A percentile compares a stretch with the other conserved stretches of the same genome.
These are phyloP conservation scores for Melipona beecheii DNA, from an alignment of 2,888 invertebrate genomes.

Conservation along the genomic window DNA sequence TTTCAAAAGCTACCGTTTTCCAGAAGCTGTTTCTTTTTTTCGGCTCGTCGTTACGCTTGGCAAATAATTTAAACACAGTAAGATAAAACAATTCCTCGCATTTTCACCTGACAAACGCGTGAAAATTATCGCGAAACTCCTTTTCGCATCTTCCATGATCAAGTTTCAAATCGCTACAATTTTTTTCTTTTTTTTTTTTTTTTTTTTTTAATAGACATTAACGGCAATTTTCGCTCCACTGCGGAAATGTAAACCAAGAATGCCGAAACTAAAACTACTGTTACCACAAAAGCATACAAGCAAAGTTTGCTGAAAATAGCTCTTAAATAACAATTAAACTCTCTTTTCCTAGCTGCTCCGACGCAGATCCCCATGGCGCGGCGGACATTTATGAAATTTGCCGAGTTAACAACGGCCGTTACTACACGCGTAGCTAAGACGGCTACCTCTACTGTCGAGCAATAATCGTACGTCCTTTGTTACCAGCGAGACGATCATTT, in stretches of 20 bases:
- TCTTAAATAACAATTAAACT: constrained; percentile 35
- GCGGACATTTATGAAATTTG: constrained; percentile 31
- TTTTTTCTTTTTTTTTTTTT: too few relatives aligned
- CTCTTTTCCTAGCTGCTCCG: background rate
- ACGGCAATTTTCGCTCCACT: too few relatives aligned
- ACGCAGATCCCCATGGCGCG: background rate
- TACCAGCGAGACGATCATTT: constrained; percentile 36
- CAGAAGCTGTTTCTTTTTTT: background rate
- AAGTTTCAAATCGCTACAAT: too few relatives aligned
- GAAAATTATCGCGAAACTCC: background rate
- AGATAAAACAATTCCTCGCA: background rate
- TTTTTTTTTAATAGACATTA: too few relatives aligned
- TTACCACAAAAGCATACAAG: background rate
- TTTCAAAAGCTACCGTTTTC: too few relatives aligned
- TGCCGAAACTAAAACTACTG: background rate
- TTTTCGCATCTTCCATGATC: too few relatives aligned
- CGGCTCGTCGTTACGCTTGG: too few relatives aligned
- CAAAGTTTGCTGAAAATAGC: background rate
- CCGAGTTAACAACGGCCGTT: constrained; percentile 37
- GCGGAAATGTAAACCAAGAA: background rate
- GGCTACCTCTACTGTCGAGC: background rate
- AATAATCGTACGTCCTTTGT: constrained; percentile 59
- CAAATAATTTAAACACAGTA: too few relatives aligned
- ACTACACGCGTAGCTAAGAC: constrained; percentile 13
- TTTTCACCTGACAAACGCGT: background rate